A percentile compares a stretch with the other conserved stretches of the same genome.
These are phyloP conservation scores for Tretioscincus oriximinensis DNA, from an alignment of 2,113 vertebrate species.

Conservation along the genomic window DNA sequence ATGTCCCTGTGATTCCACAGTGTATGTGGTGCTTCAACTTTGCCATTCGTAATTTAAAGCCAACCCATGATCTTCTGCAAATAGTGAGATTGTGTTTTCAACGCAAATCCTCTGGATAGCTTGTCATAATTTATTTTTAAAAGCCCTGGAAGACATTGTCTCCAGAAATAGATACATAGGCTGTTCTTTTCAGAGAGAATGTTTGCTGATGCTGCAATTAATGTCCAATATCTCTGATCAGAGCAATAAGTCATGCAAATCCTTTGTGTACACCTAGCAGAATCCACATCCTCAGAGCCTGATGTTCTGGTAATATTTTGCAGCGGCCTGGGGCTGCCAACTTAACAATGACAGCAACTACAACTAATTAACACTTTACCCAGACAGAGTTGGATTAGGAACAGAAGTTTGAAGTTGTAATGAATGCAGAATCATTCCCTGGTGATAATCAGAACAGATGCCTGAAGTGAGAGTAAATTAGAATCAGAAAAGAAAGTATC, in stretches of 20 bases:
- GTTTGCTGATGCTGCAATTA: slow-evolving; percentile 22
- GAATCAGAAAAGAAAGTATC: not conserved
- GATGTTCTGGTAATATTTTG: slow-evolving; percentile 1
- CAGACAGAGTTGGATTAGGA: slow-evolving; percentile 19
- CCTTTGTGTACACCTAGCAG: slow-evolving; percentile 12
- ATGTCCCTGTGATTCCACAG: no score
- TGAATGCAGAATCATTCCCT: slow-evolving; percentile 19
- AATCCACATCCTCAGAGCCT: not conserved
- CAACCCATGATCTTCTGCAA: not conserved
- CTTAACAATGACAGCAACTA: slow-evolving; percentile 26
- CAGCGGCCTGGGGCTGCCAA: slow-evolving; percentile 15
- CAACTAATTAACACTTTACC: slow-evolving; percentile 41
- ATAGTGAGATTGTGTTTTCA: not conserved
- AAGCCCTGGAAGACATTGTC: slow-evolving; percentile 1
- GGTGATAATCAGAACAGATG: slow-evolving; percentile 28
- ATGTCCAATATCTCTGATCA: slow-evolving; percentile 17
- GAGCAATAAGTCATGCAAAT: slow-evolving; percentile 24
- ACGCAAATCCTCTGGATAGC: not conserved
- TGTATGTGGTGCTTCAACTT: no score
- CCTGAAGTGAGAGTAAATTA: slow-evolving; percentile 33
- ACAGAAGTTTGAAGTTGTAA: slow-evolving; percentile 13
- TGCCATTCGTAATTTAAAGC: no score
- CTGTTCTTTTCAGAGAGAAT: slow-evolving; percentile 13
- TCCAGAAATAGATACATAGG: slow-evolving; percentile 33
- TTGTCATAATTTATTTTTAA: slow-evolving; percentile 14